These are phyloP conservation scores for Anser cygnoides DNA, from an alignment of 2,113 vertebrate genomes.

Conservation along the genomic window DNA sequence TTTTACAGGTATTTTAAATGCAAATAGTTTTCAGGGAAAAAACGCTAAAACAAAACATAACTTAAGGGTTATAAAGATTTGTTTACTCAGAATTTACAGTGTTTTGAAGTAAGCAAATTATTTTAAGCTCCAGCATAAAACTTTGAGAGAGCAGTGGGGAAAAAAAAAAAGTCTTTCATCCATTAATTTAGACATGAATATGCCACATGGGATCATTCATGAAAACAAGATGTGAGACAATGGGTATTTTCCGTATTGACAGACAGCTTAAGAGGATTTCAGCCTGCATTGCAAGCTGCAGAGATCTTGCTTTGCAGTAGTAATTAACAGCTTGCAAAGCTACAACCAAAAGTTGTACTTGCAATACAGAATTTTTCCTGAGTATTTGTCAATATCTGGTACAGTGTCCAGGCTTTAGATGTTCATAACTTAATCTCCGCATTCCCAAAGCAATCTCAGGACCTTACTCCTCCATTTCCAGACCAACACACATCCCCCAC, in stretches of 20 bases:
- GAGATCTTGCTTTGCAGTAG: not conserved
- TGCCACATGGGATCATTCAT: not conserved
- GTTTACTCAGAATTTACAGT: not conserved
- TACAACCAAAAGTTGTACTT: not conserved
- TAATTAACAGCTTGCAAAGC: not conserved
- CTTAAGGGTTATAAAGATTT: not conserved
- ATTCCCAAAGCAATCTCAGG: not conserved
- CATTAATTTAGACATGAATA: not conserved
- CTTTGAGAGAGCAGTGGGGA: not conserved
- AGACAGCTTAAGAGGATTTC: not conserved
- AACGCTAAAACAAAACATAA: not conserved
- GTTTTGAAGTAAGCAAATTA: not conserved
- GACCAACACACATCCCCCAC: not conserved
- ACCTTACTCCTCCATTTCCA: not conserved
- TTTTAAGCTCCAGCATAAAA: not conserved
- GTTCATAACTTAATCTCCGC: not conserved
- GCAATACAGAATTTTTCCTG: not conserved
- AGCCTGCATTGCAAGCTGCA: not conserved
- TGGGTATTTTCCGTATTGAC: not conserved
- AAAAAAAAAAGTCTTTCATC: not conserved
- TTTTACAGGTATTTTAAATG: not conserved
- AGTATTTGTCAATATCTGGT: not conserved
- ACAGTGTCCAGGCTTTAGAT: not conserved
- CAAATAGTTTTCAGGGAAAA: not conserved
- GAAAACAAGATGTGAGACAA: not conserved